These are phyloP conservation scores for Heliangelus exortis DNA, from an alignment of 2,797 vertebrate genomes.

Conservation along the genomic window DNA sequence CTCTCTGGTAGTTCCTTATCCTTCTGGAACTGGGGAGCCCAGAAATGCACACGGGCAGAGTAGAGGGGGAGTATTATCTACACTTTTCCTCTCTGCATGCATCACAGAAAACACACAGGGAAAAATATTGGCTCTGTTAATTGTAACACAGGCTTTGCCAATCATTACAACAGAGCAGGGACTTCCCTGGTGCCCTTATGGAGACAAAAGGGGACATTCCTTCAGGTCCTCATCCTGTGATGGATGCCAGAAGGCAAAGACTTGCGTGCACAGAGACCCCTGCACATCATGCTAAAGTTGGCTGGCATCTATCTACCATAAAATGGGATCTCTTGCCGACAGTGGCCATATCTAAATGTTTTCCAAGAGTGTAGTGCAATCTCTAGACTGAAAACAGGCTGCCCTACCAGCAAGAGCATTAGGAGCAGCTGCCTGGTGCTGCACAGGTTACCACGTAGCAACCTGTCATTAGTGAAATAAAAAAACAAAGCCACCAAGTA, in stretches of 20 bases:
- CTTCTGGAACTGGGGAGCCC: too few species aligned
- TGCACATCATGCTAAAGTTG: accelerated
- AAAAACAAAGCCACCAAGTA: not conserved
- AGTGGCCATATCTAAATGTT: not conserved
- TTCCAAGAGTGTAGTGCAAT: not conserved
- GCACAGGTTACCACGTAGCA: not conserved
- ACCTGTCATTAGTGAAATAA: not conserved
- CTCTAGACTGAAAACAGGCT: not conserved
- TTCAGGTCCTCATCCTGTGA: not conserved
- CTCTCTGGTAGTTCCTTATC: too few species aligned
- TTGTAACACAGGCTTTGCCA: not conserved
- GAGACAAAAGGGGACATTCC: not conserved
- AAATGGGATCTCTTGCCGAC: not conserved
- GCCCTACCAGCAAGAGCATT: not conserved
- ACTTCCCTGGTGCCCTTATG: not conserved
- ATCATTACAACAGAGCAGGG: not conserved
- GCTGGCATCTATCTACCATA: not conserved
- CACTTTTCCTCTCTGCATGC: not conserved
- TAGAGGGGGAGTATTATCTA: not conserved
- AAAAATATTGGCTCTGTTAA: not conserved
- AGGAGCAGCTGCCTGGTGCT: not conserved
- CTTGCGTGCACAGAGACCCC: accelerated
- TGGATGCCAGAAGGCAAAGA: not conserved
- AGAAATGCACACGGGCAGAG: too few species aligned
- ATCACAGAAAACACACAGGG: not conserved